Conservation (phyloP, 2,113 vertebrate species). For the Macaca mulatta region DNA sequence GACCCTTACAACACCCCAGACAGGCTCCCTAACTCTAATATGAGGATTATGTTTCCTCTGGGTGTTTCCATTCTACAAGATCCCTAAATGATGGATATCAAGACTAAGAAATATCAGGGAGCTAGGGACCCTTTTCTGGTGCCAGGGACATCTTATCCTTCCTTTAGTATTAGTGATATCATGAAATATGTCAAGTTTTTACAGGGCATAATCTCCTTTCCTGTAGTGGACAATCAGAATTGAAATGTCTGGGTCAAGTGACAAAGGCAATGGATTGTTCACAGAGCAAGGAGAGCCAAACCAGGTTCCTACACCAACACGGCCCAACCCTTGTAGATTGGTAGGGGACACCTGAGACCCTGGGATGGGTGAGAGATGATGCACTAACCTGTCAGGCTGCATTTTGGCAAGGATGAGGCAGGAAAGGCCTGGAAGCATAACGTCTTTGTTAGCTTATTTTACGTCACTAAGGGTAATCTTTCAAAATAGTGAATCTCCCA, state of each 20-base stretch:
- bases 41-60: background rate
- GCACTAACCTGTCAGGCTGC: background rate
- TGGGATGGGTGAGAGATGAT: too few relatives aligned
- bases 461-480: background rate
- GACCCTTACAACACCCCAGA: too few relatives aligned
- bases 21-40: background rate
- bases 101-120: background rate
- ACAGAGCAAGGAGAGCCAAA: too few relatives aligned
- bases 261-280: too few relatives aligned
- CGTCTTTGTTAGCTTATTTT: background rate
- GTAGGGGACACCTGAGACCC: too few relatives aligned
- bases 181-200: too few relatives aligned
- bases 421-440: background rate
- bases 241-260: too few relatives aligned
- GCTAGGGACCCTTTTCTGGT: background rate
- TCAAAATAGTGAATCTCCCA: background rate
- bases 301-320: background rate
- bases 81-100: background rate
- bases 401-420: background rate
- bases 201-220: too few relatives aligned
- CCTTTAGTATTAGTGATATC: background rate
- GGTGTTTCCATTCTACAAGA: background rate
- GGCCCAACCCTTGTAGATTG: too few relatives aligned
- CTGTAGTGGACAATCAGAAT: too few relatives aligned
- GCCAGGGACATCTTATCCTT: background rate